Evolutionary conservation across 1,140 invertebrate genomes (phyloP).

Genomic region (Bombyx mori): ASM3026992v2 NC_085128.1:11341501-11342000

Average conservation of each 20-base stretch:
- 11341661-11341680: conserved; percentile 1
- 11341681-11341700: conserved; percentile 48
- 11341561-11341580: too few relatives aligned
- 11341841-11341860: conserved; percentile 20
- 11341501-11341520: background rate
- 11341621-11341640: conserved; percentile 1
- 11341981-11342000: conserved; percentile 30
- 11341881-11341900: conserved; percentile 18
- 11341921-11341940: conserved; percentile 16
- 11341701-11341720: conserved; percentile 41
- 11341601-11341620: background rate
- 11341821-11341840: conserved; percentile 12
- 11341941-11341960: conserved; percentile 25
- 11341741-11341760: conserved; percentile 41
- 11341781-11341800: conserved; percentile 16
- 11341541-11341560: too few relatives aligned
- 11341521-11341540: background rate
- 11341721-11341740: conserved; percentile 45
- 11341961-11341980: conserved; percentile 39
- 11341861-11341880: conserved; percentile 7
- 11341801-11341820: conserved; percentile 28
- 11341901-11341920: conserved; percentile 32
- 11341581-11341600: too few relatives aligned
- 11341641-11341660: background rate
- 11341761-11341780: conserved; percentile 30